Conservation (phyloP, 2,888 invertebrate genomes). For the Mycogona germanica region DNA sequence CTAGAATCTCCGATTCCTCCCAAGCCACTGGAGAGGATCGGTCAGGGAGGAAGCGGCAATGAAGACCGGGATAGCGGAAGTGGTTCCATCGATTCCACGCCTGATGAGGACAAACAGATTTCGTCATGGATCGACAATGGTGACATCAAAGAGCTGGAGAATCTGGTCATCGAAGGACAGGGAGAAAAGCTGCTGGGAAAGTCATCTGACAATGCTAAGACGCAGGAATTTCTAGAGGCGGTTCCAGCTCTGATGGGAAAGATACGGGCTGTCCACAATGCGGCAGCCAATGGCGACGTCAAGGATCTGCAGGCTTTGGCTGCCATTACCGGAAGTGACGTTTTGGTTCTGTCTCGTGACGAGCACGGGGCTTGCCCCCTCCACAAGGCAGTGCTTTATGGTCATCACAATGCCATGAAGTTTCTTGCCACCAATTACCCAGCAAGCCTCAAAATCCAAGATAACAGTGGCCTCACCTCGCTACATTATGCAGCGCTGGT, state of each 20-base stretch:
- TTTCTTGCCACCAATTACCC: conserved; percentile 30
- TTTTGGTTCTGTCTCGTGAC: conserved; percentile 28
- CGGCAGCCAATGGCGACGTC: conserved; percentile 71
- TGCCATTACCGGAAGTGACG: conserved; percentile 60
- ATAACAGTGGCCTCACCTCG: conserved; percentile 37
- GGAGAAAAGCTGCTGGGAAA: conserved; percentile 26
- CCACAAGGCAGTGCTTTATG: conserved; percentile 27
- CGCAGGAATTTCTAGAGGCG: conserved; percentile 27
- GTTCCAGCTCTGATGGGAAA: conserved; percentile 44
- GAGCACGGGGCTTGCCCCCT: conserved; percentile 27
- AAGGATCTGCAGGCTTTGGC: conserved; percentile 64
- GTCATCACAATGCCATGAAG: conserved; percentile 25
- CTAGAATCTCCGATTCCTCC: conserved; percentile 37
- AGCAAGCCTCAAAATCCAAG: conserved; percentile 33
- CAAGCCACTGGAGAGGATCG: conserved; percentile 31
- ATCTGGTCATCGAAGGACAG: conserved; percentile 28
- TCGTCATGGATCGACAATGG: conserved; percentile 26
- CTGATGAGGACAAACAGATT: conserved; percentile 5
- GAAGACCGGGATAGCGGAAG: conserved; percentile 24
- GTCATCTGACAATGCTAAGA: conserved; percentile 23
- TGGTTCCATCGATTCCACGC: neutral
- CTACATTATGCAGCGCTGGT: conserved; percentile 38
- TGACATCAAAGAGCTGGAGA: conserved; percentile 26
- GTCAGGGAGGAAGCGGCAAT: conserved; percentile 20
- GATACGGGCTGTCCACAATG: conserved; percentile 75